Conservation (phyloP, 2,797 vertebrate species). For the Sebastes diaconus region DNA sequence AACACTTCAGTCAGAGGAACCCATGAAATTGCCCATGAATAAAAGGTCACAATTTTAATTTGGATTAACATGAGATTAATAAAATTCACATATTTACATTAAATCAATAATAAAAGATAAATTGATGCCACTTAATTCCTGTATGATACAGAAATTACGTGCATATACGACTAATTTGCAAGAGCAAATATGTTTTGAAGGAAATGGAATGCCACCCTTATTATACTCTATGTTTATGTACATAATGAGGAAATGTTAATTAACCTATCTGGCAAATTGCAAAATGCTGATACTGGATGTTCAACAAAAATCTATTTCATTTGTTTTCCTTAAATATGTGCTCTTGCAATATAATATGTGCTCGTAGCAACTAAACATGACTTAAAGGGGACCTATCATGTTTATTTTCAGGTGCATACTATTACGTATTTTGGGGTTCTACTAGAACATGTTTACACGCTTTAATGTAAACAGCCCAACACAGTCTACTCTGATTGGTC, state of each 20-base stretch:
- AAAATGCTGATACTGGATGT: not conserved
- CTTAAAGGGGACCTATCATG: no score
- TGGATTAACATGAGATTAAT: not conserved
- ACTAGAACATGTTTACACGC: no score
- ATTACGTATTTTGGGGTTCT: no score
- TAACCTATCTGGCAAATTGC: no score
- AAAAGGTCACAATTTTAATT: not conserved
- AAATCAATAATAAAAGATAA: not conserved
- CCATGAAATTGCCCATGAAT: not conserved
- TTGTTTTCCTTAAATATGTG: not conserved
- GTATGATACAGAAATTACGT: rapidly evolving
- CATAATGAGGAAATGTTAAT: not conserved
- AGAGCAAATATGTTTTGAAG: no score
- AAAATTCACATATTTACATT: not conserved
- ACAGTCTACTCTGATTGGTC: no score
- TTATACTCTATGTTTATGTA: not conserved
- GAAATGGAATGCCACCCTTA: no score
- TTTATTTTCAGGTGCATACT: no score
- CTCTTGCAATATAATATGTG: not conserved
- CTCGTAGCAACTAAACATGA: not conserved
- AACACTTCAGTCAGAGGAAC: not conserved
- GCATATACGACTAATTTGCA: not conserved
- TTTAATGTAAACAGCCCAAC: no score
- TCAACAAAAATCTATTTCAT: not conserved
- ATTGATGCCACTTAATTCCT: not conserved